phyloP scores from a whole-genome alignment of 92 coral and sea anemone species.

The Paragorgia papillata region DNA sequence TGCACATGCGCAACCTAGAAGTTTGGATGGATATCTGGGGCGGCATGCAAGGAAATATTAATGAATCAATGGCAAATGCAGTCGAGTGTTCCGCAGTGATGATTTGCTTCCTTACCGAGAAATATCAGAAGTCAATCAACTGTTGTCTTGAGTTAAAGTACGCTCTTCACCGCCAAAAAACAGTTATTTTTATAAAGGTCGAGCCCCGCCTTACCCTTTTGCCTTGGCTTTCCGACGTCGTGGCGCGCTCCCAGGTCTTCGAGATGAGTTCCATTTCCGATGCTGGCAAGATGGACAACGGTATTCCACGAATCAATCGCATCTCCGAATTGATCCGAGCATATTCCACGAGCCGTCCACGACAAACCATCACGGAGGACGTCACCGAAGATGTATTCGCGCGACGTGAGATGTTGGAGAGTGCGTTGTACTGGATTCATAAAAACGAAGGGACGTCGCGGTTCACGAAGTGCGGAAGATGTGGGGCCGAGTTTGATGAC shows the following conservation, averaged over 20 bases:
- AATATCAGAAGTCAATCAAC: slow-evolving; percentile 79
- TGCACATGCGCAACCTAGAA: slow-evolving; percentile 67
- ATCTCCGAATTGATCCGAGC: slow-evolving; percentile 71
- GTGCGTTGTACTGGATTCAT: slow-evolving; percentile 66
- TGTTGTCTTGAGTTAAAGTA: slow-evolving; percentile 76
- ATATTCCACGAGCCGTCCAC: slow-evolving; percentile 61
- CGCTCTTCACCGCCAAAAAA: slow-evolving; percentile 62
- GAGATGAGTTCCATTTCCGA: slow-evolving; percentile 58
- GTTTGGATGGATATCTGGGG: slow-evolving; percentile 93
- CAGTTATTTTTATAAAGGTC: slow-evolving; percentile 66
- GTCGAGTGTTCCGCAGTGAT: slow-evolving; percentile 73
- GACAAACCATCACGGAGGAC: slow-evolving; percentile 56
- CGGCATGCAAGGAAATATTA: slow-evolving; percentile 82
- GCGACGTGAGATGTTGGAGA: slow-evolving; percentile 66
- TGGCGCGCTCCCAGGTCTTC: slow-evolving; percentile 60
- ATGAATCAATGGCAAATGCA: slow-evolving; percentile 86
- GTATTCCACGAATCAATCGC: slow-evolving; percentile 77
- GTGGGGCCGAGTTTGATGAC: slow-evolving; percentile 72
- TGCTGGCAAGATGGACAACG: slow-evolving; percentile 65
- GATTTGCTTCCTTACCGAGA: slow-evolving; percentile 69
- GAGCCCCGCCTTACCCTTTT: slow-evolving; percentile 58
- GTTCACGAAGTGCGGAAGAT: slow-evolving; percentile 67
- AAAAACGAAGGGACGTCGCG: slow-evolving; percentile 62
- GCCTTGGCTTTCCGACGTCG: slow-evolving; percentile 74
- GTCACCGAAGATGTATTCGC: slow-evolving; percentile 72